phyloP scores from a whole-genome alignment of 2,888 invertebrate genomes.

The Agapostemon virescens region DNA sequence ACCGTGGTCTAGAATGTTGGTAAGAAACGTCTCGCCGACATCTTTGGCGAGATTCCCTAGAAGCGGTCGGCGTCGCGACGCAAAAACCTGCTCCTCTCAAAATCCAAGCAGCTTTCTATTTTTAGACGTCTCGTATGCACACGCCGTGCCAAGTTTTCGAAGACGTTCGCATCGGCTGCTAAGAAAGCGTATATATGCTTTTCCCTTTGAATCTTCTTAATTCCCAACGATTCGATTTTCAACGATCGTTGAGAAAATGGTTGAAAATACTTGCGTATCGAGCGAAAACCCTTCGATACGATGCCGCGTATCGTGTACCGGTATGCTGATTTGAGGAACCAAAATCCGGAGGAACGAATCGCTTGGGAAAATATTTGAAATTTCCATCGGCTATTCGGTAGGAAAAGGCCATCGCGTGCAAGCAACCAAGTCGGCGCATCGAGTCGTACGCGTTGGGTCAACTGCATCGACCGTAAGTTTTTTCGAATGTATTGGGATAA shows the following conservation, averaged over 20 bases:
- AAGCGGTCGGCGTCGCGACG: slow-evolving; percentile 67
- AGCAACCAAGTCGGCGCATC: not conserved
- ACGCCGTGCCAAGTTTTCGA: slow-evolving; percentile 65
- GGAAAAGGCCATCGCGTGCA: not conserved
- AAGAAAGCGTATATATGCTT: slow-evolving; percentile 21
- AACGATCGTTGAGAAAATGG: not conserved
- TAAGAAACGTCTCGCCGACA: slow-evolving; percentile 21
- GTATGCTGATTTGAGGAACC: not conserved
- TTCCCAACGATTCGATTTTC: not conserved
- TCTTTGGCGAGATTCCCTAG: slow-evolving; percentile 64
- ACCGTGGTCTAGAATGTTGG: slow-evolving; percentile 19
- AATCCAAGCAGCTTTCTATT: slow-evolving; percentile 66
- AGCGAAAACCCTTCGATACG: not conserved
- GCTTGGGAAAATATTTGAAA: not conserved
- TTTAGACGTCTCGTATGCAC: slow-evolving; percentile 64
- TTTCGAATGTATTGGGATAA: not conserved
- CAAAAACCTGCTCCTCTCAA: slow-evolving; percentile 69
- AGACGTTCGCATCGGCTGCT: slow-evolving; percentile 44
- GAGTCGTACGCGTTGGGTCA: not conserved
- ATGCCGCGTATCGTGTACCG: not conserved
- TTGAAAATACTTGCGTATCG: not conserved
- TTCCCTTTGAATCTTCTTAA: slow-evolving; percentile 5
- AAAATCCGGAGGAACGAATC: not conserved
- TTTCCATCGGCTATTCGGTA: not conserved
- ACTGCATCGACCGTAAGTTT: not conserved